Conservation (phyloP, 2,888 invertebrate species). For the Acrobasis repandana region DNA sequence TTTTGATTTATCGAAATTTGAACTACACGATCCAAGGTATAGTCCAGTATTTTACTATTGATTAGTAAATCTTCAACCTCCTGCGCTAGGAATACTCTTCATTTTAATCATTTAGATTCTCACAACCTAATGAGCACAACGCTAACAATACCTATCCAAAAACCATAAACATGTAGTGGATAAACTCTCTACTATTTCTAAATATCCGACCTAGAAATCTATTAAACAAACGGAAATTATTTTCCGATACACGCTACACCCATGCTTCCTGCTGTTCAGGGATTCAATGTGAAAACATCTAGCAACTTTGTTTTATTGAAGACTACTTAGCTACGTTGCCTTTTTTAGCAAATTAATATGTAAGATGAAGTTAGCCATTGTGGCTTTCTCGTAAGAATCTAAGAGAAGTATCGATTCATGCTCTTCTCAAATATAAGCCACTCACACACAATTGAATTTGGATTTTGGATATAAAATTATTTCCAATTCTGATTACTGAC, state of each 20-base stretch:
- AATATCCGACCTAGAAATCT: background rate
- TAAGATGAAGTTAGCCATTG: too few species aligned
- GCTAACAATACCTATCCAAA: background rate
- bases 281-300: background rate
- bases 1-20: too few species aligned
- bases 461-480: too few species aligned
- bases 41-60: background rate
- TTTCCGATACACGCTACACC: constrained; percentile 1
- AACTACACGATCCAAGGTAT: background rate
- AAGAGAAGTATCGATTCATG: too few species aligned
- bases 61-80: too few species aligned
- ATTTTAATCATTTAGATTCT: too few species aligned
- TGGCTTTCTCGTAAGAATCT: too few species aligned
- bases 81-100: too few species aligned
- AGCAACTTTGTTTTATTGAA: background rate
- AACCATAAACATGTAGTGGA: background rate
- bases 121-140: background rate
- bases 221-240: constrained; percentile 12
- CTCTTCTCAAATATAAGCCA: too few species aligned
- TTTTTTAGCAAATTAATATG: too few species aligned
- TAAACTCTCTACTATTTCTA: background rate
- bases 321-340: background rate
- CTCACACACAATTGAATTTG: too few species aligned
- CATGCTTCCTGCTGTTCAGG: background rate
- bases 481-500: too few species aligned